phyloP scores from a whole-genome alignment of 1,140 invertebrate species.

The Drosophila subpulchrella region DNA sequence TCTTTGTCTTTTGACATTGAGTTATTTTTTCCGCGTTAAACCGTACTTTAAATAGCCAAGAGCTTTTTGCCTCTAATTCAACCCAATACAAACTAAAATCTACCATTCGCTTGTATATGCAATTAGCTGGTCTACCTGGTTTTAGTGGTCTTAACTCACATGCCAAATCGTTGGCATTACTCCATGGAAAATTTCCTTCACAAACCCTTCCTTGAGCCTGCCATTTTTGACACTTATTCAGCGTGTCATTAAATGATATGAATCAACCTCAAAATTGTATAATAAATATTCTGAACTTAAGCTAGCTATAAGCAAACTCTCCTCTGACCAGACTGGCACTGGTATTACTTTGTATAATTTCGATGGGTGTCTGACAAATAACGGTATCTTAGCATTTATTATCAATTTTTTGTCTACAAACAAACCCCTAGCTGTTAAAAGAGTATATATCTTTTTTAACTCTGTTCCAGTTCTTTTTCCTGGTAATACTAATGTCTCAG shows the following conservation, averaged over 20 bases:
- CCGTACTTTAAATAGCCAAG: no score
- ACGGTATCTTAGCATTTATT: background rate
- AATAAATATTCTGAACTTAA: background rate
- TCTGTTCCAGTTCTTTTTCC: no score
- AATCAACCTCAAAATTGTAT: background rate
- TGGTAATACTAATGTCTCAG: no score
- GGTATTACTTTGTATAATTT: background rate
- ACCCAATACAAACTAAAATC: no score
- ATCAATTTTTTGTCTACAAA: conserved; percentile 2
- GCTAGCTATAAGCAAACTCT: background rate
- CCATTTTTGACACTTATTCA: background rate
- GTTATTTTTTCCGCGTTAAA: no score
- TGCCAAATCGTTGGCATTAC: conserved; percentile 1
- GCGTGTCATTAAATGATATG: background rate
- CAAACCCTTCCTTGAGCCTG: background rate
- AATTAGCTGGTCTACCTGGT: background rate
- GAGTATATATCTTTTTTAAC: background rate
- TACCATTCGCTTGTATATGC: background rate
- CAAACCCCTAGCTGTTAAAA: background rate
- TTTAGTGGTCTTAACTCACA: background rate
- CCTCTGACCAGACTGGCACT: background rate
- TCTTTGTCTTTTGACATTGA: no score
- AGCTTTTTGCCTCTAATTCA: no score
- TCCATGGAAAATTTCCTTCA: background rate
- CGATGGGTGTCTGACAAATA: background rate